These are phyloP conservation scores for Scaptodrosophila latifasciaeformis DNA, from an alignment of 2,888 invertebrate genomes.

Conservation along the genomic window DNA sequence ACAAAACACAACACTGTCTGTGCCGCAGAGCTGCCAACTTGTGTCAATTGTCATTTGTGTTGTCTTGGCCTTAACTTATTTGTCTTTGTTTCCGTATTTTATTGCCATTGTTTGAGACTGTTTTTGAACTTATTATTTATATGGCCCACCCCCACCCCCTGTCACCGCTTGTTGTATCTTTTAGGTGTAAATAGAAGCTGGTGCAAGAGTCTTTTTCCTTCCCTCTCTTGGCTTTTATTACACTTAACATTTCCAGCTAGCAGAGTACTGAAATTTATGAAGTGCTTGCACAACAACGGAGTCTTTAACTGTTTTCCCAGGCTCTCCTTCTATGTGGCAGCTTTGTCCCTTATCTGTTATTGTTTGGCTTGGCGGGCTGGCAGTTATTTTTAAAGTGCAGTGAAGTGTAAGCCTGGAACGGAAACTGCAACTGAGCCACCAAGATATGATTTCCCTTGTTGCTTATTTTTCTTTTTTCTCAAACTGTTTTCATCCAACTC, in stretches of 20 bases:
- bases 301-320: too few species aligned
- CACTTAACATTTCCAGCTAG: too few species aligned
- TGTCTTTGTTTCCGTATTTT: conserved; percentile 23
- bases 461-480: too few species aligned
- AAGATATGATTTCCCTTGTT: not conserved
- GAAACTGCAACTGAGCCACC: conserved; percentile 31
- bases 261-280: conserved; percentile 45
- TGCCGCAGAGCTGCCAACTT: conserved; percentile 27
- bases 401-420: conserved; percentile 52
- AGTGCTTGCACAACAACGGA: conserved; percentile 39
- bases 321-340: not conserved
- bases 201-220: conserved; percentile 47
- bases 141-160: conserved; percentile 27
- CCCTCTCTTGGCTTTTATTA: conserved; percentile 14
- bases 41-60: conserved; percentile 64
- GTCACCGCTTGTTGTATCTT: too few species aligned
- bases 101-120: conserved; percentile 40
- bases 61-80: conserved; percentile 10
- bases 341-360: conserved; percentile 2
- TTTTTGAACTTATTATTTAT: conserved; percentile 60
- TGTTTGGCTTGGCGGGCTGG: too few species aligned
- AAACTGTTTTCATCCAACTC: too few species aligned
- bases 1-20: not conserved
- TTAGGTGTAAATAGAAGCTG: conserved; percentile 18
- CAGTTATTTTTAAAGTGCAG: conserved; percentile 48